Evolutionary conservation across 2,797 vertebrate species (phyloP).

Genomic region (Pipistrellus pipistrellus): DNA sequence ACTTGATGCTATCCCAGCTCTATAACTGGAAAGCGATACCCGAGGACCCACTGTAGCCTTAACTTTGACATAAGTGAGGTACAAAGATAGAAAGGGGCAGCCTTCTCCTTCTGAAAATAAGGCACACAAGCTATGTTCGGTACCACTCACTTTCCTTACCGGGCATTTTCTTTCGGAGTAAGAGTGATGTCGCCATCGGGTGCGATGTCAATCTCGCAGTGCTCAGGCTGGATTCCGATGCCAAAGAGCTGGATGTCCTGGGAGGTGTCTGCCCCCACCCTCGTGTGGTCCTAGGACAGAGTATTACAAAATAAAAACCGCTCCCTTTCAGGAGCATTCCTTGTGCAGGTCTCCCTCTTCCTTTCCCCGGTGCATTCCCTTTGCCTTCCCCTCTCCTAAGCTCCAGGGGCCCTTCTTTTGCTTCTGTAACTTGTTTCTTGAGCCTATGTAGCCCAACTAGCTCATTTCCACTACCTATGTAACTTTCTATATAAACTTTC

Average conservation of each 20-base stretch:
- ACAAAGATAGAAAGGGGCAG: background rate
- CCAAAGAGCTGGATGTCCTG: conserved; percentile 99
- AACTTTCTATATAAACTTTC: too few relatives aligned
- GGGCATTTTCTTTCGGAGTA: conserved; percentile 94
- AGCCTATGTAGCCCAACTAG: too few relatives aligned
- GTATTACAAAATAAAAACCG: background rate
- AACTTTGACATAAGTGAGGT: background rate
- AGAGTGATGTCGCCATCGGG: conserved; percentile 95
- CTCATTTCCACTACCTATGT: too few relatives aligned
- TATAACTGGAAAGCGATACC: background rate
- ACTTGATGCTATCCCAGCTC: background rate
- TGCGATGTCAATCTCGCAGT: conserved; percentile 95
- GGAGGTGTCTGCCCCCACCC: conserved; percentile 96
- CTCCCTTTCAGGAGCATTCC: too few relatives aligned
- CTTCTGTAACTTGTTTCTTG: too few relatives aligned
- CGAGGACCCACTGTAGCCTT: background rate
- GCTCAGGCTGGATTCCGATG: conserved; percentile 97
- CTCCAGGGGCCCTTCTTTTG: too few relatives aligned
- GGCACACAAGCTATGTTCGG: rapidly evolving
- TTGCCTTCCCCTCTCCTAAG: too few relatives aligned
- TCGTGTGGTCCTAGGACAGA: conserved; percentile 93
- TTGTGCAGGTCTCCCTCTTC: too few relatives aligned
- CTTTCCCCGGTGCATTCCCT: too few relatives aligned
- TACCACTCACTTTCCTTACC: conserved; percentile 88
- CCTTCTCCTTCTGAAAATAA: background rate